phyloP scores from a whole-genome alignment of 2,797 vertebrate genomes.

The Denticeps clupeoides region DNA sequence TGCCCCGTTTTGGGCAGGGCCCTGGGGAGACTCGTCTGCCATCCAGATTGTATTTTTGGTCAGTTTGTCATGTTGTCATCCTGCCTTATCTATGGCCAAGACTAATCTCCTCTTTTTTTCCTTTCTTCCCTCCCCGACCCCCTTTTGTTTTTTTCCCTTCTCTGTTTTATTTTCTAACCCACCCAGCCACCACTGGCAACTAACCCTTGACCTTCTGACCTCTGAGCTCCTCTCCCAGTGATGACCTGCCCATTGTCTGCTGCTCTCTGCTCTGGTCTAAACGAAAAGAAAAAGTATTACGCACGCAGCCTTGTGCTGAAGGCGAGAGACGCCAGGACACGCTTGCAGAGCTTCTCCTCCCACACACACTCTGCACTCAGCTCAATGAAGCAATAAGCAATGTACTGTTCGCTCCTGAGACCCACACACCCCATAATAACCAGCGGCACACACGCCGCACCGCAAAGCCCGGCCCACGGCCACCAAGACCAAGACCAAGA shows the following conservation, averaged over 20 bases:
- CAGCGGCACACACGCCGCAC: too few relatives aligned
- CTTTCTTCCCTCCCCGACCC: constrained; percentile 58
- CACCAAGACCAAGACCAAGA: too few relatives aligned
- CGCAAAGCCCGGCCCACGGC: too few relatives aligned
- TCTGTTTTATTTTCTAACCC: constrained; percentile 65
- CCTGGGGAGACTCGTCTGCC: background rate
- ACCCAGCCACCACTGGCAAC: constrained; percentile 89
- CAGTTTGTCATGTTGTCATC: constrained; percentile 86
- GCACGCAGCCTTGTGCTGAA: too few relatives aligned
- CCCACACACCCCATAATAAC: too few relatives aligned
- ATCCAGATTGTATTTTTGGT: constrained; percentile 67
- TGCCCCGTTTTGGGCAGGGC: background rate
- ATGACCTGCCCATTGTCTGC: constrained; percentile 84
- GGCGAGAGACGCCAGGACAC: too few relatives aligned
- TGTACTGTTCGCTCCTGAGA: too few relatives aligned
- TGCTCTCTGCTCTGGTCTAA: constrained; percentile 85
- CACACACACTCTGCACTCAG: too few relatives aligned
- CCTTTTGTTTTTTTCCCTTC: constrained; percentile 41
- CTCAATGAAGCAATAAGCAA: too few relatives aligned
- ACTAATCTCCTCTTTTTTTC: constrained; percentile 91
- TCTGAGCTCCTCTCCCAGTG: constrained; percentile 89
- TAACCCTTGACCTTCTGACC: constrained; percentile 94
- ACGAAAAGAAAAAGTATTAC: constrained; percentile 10
- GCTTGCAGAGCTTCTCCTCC: too few relatives aligned
- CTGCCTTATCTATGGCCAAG: constrained; percentile 84